phyloP scores from a whole-genome alignment of 2,113 vertebrate species.

The Tyto alba region DNA sequence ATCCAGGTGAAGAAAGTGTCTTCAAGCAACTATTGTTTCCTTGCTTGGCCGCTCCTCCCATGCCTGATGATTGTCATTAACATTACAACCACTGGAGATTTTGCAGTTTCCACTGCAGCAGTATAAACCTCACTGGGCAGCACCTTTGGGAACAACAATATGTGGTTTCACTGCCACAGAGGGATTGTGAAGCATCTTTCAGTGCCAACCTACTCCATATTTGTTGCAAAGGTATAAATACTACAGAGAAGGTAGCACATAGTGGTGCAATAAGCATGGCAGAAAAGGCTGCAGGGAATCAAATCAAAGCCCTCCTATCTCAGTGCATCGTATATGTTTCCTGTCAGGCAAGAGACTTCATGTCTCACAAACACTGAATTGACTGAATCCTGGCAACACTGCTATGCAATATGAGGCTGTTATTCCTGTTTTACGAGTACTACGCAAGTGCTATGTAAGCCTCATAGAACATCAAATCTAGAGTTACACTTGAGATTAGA shows the following conservation, averaged over 20 bases:
- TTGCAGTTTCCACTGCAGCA: neutral
- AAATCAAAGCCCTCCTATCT: neutral
- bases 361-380: neutral
- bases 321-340: neutral
- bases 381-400: neutral
- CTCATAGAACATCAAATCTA: neutral
- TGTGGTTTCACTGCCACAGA: neutral
- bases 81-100: neutral
- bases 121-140: neutral
- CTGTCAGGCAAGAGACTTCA: neutral
- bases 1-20: neutral
- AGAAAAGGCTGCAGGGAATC: neutral
- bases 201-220: neutral
- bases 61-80: neutral
- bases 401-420: neutral
- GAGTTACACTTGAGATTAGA: neutral
- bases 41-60: neutral
- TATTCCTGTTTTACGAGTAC: neutral
- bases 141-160: neutral
- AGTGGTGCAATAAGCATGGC: neutral
- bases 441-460: neutral
- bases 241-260: neutral
- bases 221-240: neutral
- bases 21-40: neutral
- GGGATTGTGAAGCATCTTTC: neutral